Base-by-base conservation (phyloP, 2,888 invertebrate genomes). In the Drosophila nr. fundita region DNA sequence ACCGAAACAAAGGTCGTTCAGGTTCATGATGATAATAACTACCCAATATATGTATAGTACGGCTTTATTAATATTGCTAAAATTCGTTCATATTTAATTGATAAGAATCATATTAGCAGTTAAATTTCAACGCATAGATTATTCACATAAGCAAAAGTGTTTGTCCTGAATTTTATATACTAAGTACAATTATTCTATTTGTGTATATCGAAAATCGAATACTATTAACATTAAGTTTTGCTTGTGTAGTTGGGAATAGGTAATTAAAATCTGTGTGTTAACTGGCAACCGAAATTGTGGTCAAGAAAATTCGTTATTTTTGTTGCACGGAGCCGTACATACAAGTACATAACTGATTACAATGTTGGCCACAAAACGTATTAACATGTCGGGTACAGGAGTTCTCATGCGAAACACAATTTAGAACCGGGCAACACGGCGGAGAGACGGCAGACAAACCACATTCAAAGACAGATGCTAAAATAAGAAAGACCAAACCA, bases 301-400 rank as follows among this genome's bases (percentile, higher is more conserved):
- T 49, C 50, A 61, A n/a, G 0, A 18, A 5, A 30, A 24, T 11
- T 34, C 13, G 18, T 21, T 24, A 24, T 30, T 21, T 24, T 21
- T 40, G 32, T 27, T 13, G 36, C 27, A 66, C 21, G 67, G n/a
- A 13, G 52, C 15, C 30, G 29, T 13, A 30, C 42, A 49, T 40
- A 34, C 27, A 38, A 38, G 24, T 29, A 69, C 74, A 81, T 69
- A 72, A 73, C 80, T 87, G 84, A 87, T 89, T 82, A 80, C 68
- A 82, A 82, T 73, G 78, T 80, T 84, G 78, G 80, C 78, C 89
- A 78, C 89, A 86, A 85, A 85, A 87, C 85, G 78, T 87, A 89
- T 86, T 86, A 86, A 89, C 69, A 87, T 86, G 85, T 86, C 85
- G 76, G 48, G 72, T 63, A 55, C 85, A 86, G 85, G 55, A 66